Percentiles rank a stretch among this genome's conserved stretches.
Conservation (phyloP, 2,797 vertebrate species). For the Naso thynnoides region DNA sequence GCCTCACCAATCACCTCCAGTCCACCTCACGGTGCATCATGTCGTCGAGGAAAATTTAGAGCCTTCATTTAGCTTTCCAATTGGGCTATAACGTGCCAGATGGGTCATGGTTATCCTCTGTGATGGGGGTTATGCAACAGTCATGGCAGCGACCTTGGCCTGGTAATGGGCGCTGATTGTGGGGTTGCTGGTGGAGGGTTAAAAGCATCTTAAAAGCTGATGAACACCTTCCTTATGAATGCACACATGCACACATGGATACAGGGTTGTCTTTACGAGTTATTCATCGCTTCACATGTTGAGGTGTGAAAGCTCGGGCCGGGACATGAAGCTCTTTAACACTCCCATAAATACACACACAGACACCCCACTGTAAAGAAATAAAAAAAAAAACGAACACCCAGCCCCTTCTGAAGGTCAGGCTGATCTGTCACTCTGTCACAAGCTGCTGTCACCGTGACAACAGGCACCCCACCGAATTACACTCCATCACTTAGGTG, state of each 20-base stretch:
- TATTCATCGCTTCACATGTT: slow-evolving; percentile 25
- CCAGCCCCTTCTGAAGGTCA: slow-evolving; percentile 74
- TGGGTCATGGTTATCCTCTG: slow-evolving; percentile 68
- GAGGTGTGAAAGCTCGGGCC: slow-evolving; percentile 11
- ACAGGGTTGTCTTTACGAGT: neutral
- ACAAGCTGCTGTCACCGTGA: slow-evolving; percentile 77
- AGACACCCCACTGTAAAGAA: slow-evolving; percentile 19
- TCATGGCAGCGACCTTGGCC: slow-evolving; percentile 77
- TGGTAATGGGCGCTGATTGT: slow-evolving; percentile 53
- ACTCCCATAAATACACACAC: slow-evolving; percentile 25
- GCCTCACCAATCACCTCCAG: slow-evolving; percentile 36
- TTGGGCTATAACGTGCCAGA: slow-evolving; percentile 72
- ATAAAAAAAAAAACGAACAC: neutral
- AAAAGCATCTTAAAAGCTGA: slow-evolving; percentile 68
- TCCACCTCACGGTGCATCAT: slow-evolving; percentile 42
- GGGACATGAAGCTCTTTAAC: slow-evolving; percentile 10
- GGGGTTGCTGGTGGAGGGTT: slow-evolving; percentile 40
- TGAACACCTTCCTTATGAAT: slow-evolving; percentile 39
- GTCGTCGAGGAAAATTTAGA: slow-evolving; percentile 72
- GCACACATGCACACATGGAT: slow-evolving; percentile 26
- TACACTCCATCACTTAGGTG: slow-evolving; percentile 78
- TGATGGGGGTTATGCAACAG: slow-evolving; percentile 79
- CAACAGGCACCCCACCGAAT: slow-evolving; percentile 78
- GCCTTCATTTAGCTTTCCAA: slow-evolving; percentile 63
- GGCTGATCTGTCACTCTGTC: slow-evolving; percentile 79